Evolutionary conservation across 2,113 vertebrate species (phyloP).

Genomic region (Melanotaenia duboulayi): DNA sequence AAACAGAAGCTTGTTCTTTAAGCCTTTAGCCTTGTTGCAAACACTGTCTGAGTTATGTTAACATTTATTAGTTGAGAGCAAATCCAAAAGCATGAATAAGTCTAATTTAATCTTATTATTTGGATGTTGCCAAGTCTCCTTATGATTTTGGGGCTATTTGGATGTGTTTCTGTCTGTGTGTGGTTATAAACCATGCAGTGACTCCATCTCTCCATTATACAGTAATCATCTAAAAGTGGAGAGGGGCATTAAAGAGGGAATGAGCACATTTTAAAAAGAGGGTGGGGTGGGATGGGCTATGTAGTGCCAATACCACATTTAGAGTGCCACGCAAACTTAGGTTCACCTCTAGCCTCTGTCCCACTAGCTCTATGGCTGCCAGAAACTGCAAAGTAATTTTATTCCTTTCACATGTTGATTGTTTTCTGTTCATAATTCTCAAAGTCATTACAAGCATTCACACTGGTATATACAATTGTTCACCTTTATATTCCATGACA

Average conservation of each 20-base stretch:
- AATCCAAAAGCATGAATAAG: conserved; percentile 43
- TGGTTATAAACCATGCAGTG: conserved; percentile 71
- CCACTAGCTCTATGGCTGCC: conserved; percentile 47
- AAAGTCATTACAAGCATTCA: conserved; percentile 32
- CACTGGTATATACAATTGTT: conserved; percentile 24
- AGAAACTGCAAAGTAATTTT: conserved; percentile 30
- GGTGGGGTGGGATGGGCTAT: conserved; percentile 31
- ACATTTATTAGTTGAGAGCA: conserved; percentile 56
- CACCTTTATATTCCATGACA: too few relatives aligned
- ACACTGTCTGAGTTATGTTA: conserved; percentile 38
- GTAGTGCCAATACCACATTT: conserved; percentile 67
- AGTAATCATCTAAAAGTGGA: conserved; percentile 71
- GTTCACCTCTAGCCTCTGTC: conserved; percentile 67
- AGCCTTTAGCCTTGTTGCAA: conserved; percentile 15
- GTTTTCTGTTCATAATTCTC: conserved; percentile 39
- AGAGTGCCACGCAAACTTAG: conserved; percentile 63
- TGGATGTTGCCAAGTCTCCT: conserved; percentile 49
- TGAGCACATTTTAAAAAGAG: conserved; percentile 68
- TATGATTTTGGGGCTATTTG: conserved; percentile 43
- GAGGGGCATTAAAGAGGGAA: conserved; percentile 66
- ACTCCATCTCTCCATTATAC: conserved; percentile 76
- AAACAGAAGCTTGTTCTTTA: conserved; percentile 11
- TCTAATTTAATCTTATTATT: conserved; percentile 55
- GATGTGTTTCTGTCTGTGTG: conserved; percentile 51
- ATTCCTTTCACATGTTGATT: conserved; percentile 28